Conservation (phyloP, 1,140 invertebrate species). For the Bombus polaris region DNA sequence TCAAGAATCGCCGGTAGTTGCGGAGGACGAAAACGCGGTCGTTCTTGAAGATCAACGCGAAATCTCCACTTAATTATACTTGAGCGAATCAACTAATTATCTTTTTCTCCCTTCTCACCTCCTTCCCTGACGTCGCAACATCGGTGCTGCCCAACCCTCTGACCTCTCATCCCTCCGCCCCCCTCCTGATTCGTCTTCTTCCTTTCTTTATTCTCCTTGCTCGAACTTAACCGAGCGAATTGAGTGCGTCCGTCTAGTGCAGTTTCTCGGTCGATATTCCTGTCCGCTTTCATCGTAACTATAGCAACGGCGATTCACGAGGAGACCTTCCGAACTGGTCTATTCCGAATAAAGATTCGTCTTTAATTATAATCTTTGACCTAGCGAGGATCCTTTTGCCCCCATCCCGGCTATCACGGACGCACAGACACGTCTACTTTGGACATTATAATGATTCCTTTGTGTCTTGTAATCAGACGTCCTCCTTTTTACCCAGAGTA, state of each 20-base stretch:
- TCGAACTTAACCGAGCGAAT: constrained; percentile 58
- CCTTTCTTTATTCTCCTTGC: constrained; percentile 48
- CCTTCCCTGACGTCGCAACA: constrained; percentile 14
- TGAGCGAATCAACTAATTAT: constrained; percentile 70
- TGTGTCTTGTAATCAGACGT: constrained; percentile 52
- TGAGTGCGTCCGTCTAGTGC: constrained; percentile 69
- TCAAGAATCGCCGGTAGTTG: neutral
- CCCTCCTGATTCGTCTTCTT: neutral
- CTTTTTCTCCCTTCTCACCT: constrained; percentile 40
- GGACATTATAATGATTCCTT: constrained; percentile 54
- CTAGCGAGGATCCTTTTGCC: constrained; percentile 25
- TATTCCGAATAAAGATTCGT: constrained; percentile 72
- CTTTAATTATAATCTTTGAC: constrained; percentile 73
- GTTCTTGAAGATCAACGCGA: constrained; percentile 7
- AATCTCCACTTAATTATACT: constrained; percentile 67
- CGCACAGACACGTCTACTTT: constrained; percentile 10
- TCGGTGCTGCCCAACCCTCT: neutral
- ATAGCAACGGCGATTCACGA: constrained; percentile 75
- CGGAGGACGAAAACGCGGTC: constrained; percentile 11
- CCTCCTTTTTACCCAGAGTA: neutral
- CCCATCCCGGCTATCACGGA: neutral
- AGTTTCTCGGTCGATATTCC: constrained; percentile 74
- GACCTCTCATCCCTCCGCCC: neutral
- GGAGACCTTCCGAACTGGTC: constrained; percentile 67
- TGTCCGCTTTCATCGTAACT: constrained; percentile 76